A percentile compares a stretch with the other conserved stretches of the same genome.
Evolutionary conservation across 2,888 invertebrate species (phyloP).

Genomic region (Falcaria lacertinaria): DNA sequence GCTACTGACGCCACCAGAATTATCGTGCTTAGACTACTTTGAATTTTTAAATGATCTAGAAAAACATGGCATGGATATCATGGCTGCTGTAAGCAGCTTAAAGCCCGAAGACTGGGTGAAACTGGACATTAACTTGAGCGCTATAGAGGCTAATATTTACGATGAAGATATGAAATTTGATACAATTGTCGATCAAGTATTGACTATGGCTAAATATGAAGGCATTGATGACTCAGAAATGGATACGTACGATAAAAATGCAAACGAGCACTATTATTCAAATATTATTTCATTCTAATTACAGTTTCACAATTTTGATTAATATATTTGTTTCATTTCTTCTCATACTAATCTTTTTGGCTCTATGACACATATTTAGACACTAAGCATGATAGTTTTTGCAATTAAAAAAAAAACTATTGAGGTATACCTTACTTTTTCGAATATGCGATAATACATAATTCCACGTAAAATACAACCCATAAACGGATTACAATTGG

Average conservation of each 20-base stretch:
- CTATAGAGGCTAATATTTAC: conserved; percentile 1
- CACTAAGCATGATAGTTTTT: too few species aligned
- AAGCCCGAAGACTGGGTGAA: background rate
- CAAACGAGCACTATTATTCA: background rate
- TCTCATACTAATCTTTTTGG: too few species aligned
- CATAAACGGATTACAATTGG: too few species aligned
- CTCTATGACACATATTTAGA: too few species aligned
- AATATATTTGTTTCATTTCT: too few species aligned
- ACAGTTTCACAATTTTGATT: too few species aligned
- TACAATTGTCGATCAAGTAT: background rate
- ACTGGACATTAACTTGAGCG: background rate
- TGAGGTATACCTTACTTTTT: too few species aligned
- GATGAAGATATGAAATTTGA: conserved; percentile 4
- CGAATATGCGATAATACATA: too few species aligned
- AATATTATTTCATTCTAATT: background rate
- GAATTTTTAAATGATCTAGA: too few species aligned
- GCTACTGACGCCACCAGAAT: background rate
- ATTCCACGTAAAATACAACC: too few species aligned
- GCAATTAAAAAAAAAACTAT: too few species aligned
- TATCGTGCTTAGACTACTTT: conserved; percentile 7
- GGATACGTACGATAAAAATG: background rate
- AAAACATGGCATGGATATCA: background rate
- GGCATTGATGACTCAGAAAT: background rate
- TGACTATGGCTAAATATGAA: background rate
- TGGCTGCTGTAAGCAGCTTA: background rate